These are phyloP conservation scores for Pyrocoelia pectoralis DNA, from an alignment of 2,888 invertebrate species.

Conservation along the genomic window DNA sequence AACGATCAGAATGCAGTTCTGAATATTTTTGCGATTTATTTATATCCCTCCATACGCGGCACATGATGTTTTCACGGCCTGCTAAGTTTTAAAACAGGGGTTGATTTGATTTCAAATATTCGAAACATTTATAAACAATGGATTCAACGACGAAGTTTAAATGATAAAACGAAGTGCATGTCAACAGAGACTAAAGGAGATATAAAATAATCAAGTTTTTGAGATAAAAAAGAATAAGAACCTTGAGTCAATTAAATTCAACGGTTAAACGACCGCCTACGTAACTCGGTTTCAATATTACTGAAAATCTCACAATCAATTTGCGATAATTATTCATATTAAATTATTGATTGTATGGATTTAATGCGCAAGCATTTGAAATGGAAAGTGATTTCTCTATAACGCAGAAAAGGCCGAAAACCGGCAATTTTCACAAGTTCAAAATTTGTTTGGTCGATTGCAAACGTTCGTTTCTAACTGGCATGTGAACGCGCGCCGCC, in stretches of 20 bases:
- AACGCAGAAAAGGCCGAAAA: not conserved
- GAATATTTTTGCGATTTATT: not conserved
- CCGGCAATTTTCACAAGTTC: not conserved
- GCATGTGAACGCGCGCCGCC: slow-evolving; percentile 2
- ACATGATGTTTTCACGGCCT: not conserved
- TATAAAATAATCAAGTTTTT: not conserved
- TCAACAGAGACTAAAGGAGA: not conserved
- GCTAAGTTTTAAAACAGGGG: not conserved
- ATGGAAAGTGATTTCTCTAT: not conserved
- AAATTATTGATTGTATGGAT: not conserved
- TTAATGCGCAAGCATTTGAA: not conserved
- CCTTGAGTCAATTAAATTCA: not conserved
- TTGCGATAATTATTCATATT: not conserved
- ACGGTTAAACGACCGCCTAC: too few species aligned
- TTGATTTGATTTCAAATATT: not conserved
- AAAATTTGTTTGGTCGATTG: slow-evolving; percentile 8
- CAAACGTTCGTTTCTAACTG: not conserved
- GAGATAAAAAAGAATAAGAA: not conserved
- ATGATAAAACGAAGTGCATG: not conserved
- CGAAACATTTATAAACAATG: not conserved
- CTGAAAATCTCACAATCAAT: not conserved
- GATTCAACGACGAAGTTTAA: not conserved
- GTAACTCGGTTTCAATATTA: not conserved
- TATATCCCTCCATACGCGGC: not conserved
- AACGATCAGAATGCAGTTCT: not conserved